Evolutionary conservation across 2,113 vertebrate genomes (phyloP), one percentile per base, ranked within the genome.

Genomic region (Pholis gunnellus): DNA sequence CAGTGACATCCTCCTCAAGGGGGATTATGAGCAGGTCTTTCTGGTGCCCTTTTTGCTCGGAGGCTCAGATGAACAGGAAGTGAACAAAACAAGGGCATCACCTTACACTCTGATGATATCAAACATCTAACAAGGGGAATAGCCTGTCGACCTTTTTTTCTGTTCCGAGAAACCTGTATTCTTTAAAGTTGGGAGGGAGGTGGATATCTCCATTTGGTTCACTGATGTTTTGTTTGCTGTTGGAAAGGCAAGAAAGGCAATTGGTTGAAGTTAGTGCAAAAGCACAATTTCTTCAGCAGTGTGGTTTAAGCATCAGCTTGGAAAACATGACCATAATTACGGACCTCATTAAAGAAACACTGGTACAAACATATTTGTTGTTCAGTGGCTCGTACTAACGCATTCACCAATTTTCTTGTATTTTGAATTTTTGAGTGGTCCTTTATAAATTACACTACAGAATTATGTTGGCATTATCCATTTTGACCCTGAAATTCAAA

Each of bases 21-120:
- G 31, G 52, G 54, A 78, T 87, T 68, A 57, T 36, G 56, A 84
- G 44, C 10, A 9, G 52, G 56, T 77, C 66, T 52, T 34, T 11
- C 22, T 22, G 17, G 13, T 46, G 48, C 6, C 40, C 27, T 17
- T 52, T 60, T 34, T 27, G 22, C n/a, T 50, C 31, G 9, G 11
- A 2, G 11, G 42, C 48, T 73, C 48, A 80, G 66, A 27, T 0
- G 1, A 40, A 60, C 29, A 75, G 54, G 54, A 68, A 67, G 36
- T 48, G n/a, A 56, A 72, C 13, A 44, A 68, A 78, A 56, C 29
- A 56, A 71, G 20, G 31, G 20, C 40, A 48, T 56, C 25, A 52
- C 75, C 66, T 67, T 31, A 46, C 36, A 57, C 31, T 40, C 20
- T 67, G 36, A 68, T 76, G n/a, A 27, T 31, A 79, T 72, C 42